Base-by-base conservation (phyloP, 2,113 vertebrate genomes). In the Cyprinus carpio region DNA sequence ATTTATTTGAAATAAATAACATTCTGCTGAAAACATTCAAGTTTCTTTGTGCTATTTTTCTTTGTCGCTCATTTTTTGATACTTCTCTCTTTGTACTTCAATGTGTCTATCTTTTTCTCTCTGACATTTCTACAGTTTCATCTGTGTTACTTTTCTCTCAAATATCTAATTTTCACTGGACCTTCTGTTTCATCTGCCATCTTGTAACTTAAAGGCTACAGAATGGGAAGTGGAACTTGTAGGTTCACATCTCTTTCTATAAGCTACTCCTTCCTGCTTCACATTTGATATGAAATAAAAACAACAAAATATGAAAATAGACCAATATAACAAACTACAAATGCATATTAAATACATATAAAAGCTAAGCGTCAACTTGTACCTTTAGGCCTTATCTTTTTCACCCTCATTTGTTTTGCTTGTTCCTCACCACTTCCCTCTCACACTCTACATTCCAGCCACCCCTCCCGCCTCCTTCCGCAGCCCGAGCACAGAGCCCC, bases 401-500 rank as follows among this genome's bases (percentile, higher is more conserved):
- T 76, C 60, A 15, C 31, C 58, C 29, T 60, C 81, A 27, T 56
- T 58, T 82, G 40, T 37, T 79, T 72, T 56, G 76, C 83, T 67
- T 58, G 60, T 29, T 82, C 75, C 76, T 82, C 37, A n/a, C 49
- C 29, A 40, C 80, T 71, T 60, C 65, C 49, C n/a, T 11, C 11
- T 71, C 62, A 8, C 40, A 29, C 67, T 91, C 89, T 92, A 91
- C 90, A 91, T 89, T 90, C 90, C 90, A 86, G 80, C 87, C 84
- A 64, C 89, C 91, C 85, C 90, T 89, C 92, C 91, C 92, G 87
- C 92, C 92, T 93, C 93, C 91, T 92, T 93, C 92, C 92, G 89
- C 93, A 94, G 92, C 91, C 91, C 89, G 90, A 92, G 91, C 93
- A 92, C 92, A 93, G 93, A 94, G 92, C 94, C 94, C 93, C 93